Conservation (phyloP, 2,797 vertebrate genomes). For the Sibirionetta formosa region DNA sequence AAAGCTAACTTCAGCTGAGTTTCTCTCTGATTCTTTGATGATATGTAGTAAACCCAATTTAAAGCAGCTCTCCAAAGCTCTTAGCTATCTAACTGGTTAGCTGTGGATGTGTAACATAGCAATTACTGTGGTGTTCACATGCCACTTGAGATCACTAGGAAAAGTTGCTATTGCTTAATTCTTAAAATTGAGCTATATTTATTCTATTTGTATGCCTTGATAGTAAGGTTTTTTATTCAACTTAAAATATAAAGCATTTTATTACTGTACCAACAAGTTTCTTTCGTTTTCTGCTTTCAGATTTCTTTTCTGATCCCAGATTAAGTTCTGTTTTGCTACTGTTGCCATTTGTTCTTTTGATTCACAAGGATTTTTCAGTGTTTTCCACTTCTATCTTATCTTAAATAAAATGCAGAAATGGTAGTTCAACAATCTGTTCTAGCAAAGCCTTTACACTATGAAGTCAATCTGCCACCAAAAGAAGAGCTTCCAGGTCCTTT, state of each 20-base stretch:
- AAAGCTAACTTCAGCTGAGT: slow-evolving; percentile 10
- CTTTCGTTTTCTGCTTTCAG: slow-evolving; percentile 7
- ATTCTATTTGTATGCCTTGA: neutral
- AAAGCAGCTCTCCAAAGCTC: neutral
- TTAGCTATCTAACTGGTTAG: neutral
- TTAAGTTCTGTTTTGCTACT: slow-evolving; percentile 6
- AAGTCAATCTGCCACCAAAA: neutral
- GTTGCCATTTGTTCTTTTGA: slow-evolving; percentile 33
- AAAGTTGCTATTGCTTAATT: slow-evolving; percentile 4
- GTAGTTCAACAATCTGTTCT: slow-evolving; percentile 2
- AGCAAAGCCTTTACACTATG: neutral
- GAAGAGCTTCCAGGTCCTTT: neutral
- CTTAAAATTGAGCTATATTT: neutral
- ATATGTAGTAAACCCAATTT: neutral
- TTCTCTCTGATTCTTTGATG: neutral
- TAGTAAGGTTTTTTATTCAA: neutral
- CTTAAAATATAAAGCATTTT: neutral
- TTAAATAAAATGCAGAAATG: neutral
- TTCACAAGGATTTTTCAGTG: neutral
- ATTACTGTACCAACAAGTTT: neutral
- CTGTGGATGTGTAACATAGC: neutral
- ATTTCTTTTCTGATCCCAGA: neutral
- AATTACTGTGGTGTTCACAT: neutral
- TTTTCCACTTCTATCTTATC: slow-evolving; percentile 1
- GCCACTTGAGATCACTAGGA: neutral